Evolutionary conservation across 2,888 invertebrate species (phyloP).

Genomic region (Podabrus alpinus): DNA sequence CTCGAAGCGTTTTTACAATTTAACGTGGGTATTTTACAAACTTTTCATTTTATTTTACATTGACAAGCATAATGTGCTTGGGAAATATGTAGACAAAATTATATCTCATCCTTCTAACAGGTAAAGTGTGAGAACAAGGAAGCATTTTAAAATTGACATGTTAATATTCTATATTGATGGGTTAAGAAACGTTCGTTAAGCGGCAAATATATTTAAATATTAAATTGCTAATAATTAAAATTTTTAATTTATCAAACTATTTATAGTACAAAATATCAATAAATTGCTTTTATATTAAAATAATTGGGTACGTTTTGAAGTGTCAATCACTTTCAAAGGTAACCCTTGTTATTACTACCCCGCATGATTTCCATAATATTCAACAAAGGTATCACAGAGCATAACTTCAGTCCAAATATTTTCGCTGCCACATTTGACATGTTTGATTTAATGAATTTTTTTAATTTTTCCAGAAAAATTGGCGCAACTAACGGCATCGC

Average conservation of each 20-base stretch:
- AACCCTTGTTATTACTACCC: background rate
- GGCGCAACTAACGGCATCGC: constrained; percentile 38
- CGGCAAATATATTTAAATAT: background rate
- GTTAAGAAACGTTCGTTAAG: constrained; percentile 8
- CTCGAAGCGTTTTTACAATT: background rate
- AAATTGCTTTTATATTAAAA: background rate
- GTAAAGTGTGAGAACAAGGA: constrained; percentile 39
- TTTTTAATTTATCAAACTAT: background rate
- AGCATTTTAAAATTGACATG: constrained; percentile 33
- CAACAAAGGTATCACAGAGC: background rate
- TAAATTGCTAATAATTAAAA: background rate
- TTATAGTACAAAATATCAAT: background rate
- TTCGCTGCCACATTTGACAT: background rate
- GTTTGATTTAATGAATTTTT: constrained; percentile 4
- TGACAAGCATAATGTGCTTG: constrained; percentile 22
- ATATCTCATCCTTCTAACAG: constrained; percentile 15
- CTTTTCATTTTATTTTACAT: constrained; percentile 8
- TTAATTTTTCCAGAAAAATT: constrained; percentile 44
- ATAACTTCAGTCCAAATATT: background rate
- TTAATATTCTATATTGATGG: constrained; percentile 27
- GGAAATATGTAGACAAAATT: constrained; percentile 15
- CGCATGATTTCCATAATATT: background rate
- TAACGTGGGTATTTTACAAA: constrained; percentile 5
- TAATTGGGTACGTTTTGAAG: background rate
- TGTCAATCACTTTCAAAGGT: background rate